Conservation (phyloP, 1,140 invertebrate genomes). For the Choristoneura fumiferana region DNA sequence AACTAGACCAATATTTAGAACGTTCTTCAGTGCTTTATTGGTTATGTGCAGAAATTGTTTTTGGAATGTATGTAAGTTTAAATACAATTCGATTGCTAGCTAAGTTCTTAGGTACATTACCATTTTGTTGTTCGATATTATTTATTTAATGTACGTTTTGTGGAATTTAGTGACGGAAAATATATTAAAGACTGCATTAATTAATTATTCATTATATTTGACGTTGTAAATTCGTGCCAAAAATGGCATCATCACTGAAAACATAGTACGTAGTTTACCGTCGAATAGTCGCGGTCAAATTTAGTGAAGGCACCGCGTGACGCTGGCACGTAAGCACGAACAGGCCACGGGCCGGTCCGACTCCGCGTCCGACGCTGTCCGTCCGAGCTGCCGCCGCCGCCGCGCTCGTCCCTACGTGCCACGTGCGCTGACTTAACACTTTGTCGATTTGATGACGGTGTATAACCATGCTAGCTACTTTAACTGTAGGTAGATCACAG, state of each 20-base stretch:
- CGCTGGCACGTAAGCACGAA: too few species aligned
- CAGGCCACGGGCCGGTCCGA: background rate
- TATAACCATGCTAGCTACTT: background rate
- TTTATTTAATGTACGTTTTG: conserved; percentile 60
- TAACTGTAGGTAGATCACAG: conserved; percentile 24
- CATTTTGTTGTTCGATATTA: conserved; percentile 69
- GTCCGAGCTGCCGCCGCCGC: too few species aligned
- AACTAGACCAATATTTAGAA: conserved; percentile 77
- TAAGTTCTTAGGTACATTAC: conserved; percentile 69
- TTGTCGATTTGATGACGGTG: background rate
- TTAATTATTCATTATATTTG: conserved; percentile 69
- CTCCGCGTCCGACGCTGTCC: background rate
- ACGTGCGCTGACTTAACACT: too few species aligned
- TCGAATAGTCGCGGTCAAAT: background rate
- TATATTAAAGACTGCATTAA: conserved; percentile 76
- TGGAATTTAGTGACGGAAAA: conserved; percentile 59
- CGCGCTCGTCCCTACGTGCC: too few species aligned
- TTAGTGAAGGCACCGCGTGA: too few species aligned
- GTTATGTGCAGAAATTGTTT: conserved; percentile 69
- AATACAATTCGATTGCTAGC: conserved; percentile 35
- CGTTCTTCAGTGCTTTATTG: conserved; percentile 73
- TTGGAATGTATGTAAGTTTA: conserved; percentile 60
- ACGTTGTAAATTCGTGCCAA: conserved; percentile 56
- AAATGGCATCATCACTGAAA: conserved; percentile 37
- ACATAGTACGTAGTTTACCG: conserved; percentile 12